Evolutionary conservation across 2,888 invertebrate genomes (phyloP), one percentile per base, ranked within the genome.

Genomic region (Teleogryllus oceanicus): DNA sequence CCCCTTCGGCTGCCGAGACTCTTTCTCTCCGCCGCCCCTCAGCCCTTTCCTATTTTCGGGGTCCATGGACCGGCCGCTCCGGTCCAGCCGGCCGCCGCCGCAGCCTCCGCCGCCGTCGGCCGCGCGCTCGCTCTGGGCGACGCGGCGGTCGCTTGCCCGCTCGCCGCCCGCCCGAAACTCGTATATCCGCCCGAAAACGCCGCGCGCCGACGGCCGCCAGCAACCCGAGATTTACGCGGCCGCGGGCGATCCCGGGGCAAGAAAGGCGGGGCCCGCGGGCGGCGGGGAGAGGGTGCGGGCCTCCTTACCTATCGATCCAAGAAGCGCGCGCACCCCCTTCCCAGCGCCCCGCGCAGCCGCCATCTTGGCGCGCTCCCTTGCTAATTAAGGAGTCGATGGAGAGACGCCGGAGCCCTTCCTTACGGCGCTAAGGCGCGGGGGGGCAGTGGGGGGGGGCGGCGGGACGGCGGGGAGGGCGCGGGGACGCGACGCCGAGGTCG

Each of bases 251-350:
- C n/a, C n/a, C n/a, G n/a, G 1, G 12, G 62, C 62, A 62, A 62
- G 62, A 62, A 62, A 62, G 62, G 62, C 13, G 13, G 62, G 4
- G 62, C n/a, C 62, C 62, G 62, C 13, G 62, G 62, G 62, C n/a
- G 62, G 62, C 62, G 62, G 62, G 62, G 62, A 62, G 62, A 13
- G 62, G 62, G 62, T 13, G 62, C 62, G 62, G 16, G 62, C 37
- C 62, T 62, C 62, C 62, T 62, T 62, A 62, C 62, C 62, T 62
- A 62, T 62, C 62, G 62, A 62, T 62, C 62, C 62, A 62, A 62
- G 62, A n/a, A 62, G 62, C 62, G 37, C 37, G 37, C 16, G 62
- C 62, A n/a, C 62, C 16, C 62, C 62, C 62, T n/a, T 62, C 62
- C 62, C 62, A 13, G n/a, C 16, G 16, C 13, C 62, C 62, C 62